Conservation (phyloP, 2,888 invertebrate species). For the Leuctra nigra region DNA sequence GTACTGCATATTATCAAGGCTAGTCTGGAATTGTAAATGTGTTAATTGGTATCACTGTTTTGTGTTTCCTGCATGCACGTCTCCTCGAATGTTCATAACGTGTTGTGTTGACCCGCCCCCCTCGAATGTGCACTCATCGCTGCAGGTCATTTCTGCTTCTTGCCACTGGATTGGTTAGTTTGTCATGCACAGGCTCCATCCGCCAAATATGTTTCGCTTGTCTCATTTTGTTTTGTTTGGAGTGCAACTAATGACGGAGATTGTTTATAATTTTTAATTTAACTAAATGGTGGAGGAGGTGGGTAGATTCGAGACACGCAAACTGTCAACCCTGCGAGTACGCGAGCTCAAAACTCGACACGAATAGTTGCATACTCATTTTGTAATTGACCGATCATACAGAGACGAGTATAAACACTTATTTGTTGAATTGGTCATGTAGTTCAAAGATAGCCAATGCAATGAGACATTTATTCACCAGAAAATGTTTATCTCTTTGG, state of each 20-base stretch:
- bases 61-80: neutral
- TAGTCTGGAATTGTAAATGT: no score
- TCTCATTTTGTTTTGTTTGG: slow-evolving; percentile 2
- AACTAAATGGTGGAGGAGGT: slow-evolving; percentile 11
- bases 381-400: no score
- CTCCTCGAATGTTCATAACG: neutral
- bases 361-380: no score
- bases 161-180: slow-evolving; percentile 4
- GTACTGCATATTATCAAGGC: no score
- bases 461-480: no score
- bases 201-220: neutral
- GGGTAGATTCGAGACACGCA: neutral
- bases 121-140: slow-evolving; percentile 8
- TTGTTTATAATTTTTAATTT: no score
- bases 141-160: slow-evolving; percentile 3
- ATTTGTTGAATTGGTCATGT: no score
- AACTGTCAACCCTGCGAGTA: neutral
- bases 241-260: slow-evolving; percentile 6
- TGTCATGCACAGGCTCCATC: neutral
- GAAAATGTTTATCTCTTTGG: no score
- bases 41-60: no score
- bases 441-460: no score
- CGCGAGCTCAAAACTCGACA: no score
- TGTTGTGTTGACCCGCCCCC: slow-evolving; percentile 9
- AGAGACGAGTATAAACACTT: no score